Evolutionary conservation across 1,140 invertebrate genomes (phyloP).

Genomic region (Aphidius ervi): DNA sequence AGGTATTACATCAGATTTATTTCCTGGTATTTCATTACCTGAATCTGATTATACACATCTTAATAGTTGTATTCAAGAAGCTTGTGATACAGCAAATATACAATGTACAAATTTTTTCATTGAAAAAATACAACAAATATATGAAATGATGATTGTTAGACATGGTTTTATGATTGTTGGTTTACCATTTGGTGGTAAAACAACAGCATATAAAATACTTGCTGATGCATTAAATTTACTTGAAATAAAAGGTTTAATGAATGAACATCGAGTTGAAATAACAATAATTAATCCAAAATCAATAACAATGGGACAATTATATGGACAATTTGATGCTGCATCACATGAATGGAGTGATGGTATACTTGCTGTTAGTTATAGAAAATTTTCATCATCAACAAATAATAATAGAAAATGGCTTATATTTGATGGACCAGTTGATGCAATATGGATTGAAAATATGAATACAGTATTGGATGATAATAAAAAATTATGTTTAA

Average conservation of each 20-base stretch:
- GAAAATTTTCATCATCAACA: slow-evolving; percentile 61
- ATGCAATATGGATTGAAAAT: slow-evolving; percentile 94
- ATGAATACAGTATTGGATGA: slow-evolving; percentile 92
- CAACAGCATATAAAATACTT: slow-evolving; percentile 42
- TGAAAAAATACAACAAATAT: slow-evolving; percentile 89
- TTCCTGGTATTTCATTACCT: slow-evolving; percentile 77
- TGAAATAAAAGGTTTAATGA: slow-evolving; percentile 44
- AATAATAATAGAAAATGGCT: slow-evolving; percentile 76
- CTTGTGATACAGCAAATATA: slow-evolving; percentile 73
- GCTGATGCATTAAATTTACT: slow-evolving; percentile 48
- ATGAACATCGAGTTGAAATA: slow-evolving; percentile 55
- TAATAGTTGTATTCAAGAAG: slow-evolving; percentile 57
- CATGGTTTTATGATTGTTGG: slow-evolving; percentile 94
- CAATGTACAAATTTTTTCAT: slow-evolving; percentile 83
- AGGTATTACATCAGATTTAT: slow-evolving; percentile 86
- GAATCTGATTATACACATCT: slow-evolving; percentile 65
- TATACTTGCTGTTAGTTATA: slow-evolving; percentile 68
- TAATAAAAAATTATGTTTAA: slow-evolving; percentile 87
- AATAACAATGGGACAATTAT: slow-evolving; percentile 82
- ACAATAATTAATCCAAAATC: slow-evolving; percentile 85
- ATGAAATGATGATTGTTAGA: slow-evolving; percentile 94
- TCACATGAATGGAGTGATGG: slow-evolving; percentile 90
- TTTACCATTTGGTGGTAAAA: slow-evolving; percentile 80
- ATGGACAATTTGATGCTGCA: slow-evolving; percentile 79
- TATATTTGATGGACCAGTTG: slow-evolving; percentile 86